Conservation (phyloP, 2,113 vertebrate genomes). For the Agapornis roseicollis region DNA sequence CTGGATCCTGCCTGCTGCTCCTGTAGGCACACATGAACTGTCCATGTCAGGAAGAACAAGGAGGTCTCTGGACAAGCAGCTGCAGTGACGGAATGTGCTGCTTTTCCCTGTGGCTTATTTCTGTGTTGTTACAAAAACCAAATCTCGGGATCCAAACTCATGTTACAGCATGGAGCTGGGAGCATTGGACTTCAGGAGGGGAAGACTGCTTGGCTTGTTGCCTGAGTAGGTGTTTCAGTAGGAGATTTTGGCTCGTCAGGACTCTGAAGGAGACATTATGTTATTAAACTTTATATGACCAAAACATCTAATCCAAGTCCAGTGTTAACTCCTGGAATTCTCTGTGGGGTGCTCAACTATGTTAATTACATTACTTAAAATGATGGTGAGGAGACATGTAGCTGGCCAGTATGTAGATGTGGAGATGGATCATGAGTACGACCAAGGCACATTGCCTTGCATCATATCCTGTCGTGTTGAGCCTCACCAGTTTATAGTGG, state of each 20-base stretch:
- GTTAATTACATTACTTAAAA: not conserved
- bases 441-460: not conserved
- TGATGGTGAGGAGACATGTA: not conserved
- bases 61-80: not conserved
- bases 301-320: not conserved
- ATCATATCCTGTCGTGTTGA: rapidly evolving
- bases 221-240: not conserved
- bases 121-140: not conserved
- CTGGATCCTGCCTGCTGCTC: not conserved
- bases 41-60: not conserved
- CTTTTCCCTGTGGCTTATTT: not conserved
- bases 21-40: rapidly evolving
- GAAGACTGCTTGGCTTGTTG: rapidly evolving
- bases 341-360: not conserved
- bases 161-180: not conserved
- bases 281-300: not conserved
- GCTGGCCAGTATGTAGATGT: not conserved
- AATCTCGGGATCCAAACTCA: not conserved
- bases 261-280: not conserved
- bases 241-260: not conserved
- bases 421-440: not conserved
- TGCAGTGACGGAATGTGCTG: not conserved
- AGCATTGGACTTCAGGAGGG: not conserved
- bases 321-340: not conserved
- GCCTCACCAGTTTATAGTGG: not conserved